Conservation (phyloP, 1,140 invertebrate genomes). For the Eurytemora carolleeae region DNA sequence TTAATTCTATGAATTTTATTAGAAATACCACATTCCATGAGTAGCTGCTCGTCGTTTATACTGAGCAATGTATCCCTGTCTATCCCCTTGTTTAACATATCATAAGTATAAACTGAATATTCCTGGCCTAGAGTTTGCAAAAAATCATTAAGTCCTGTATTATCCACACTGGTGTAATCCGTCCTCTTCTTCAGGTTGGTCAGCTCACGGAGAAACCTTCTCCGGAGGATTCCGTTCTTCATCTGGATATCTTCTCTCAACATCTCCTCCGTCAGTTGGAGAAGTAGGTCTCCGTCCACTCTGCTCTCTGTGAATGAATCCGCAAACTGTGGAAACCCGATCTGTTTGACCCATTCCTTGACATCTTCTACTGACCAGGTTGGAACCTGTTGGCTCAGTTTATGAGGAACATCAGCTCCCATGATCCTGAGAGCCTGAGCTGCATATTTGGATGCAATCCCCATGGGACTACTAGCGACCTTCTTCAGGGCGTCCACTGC, state of each 20-base stretch:
- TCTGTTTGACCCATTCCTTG: constrained; percentile 88
- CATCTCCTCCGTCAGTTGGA: constrained; percentile 81
- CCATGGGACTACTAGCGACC: constrained; percentile 91
- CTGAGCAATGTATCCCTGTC: constrained; percentile 42
- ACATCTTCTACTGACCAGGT: constrained; percentile 94
- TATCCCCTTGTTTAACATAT: constrained; percentile 82
- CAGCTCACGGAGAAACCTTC: constrained; percentile 82
- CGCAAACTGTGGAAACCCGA: constrained; percentile 69
- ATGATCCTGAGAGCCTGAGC: constrained; percentile 83
- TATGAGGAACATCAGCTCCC: constrained; percentile 89
- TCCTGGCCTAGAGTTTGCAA: constrained; percentile 65
- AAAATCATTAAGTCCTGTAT: constrained; percentile 73
- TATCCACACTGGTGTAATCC: constrained; percentile 86
- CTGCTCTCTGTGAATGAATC: constrained; percentile 66
- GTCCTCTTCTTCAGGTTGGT: constrained; percentile 87
- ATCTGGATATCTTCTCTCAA: constrained; percentile 78
- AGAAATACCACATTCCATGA: constrained; percentile 64
- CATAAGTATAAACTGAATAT: constrained; percentile 89
- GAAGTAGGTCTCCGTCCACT: constrained; percentile 90
- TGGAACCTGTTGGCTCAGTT: constrained; percentile 90
- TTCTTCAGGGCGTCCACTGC: constrained; percentile 87
- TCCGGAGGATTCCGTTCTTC: constrained; percentile 72
- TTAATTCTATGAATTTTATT: constrained; percentile 66
- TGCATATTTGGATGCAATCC: constrained; percentile 89
- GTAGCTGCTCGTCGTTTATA: constrained; percentile 57